Percentiles rank a stretch among this genome's conserved stretches.
Conservation (phyloP, 2,797 vertebrate genomes). For the Pyrocephalus nanus region DNA sequence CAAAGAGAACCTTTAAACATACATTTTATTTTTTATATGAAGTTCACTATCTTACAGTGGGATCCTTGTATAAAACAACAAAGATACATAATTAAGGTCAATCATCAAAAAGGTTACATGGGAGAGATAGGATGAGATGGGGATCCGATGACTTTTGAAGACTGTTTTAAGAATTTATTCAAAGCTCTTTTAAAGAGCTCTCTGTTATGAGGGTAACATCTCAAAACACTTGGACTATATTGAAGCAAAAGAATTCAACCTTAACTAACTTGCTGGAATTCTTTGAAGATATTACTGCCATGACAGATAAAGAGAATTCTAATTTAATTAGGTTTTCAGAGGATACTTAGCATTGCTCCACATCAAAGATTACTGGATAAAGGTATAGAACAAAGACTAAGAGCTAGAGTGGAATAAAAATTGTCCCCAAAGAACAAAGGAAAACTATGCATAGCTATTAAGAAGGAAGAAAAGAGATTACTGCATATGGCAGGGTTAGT, state of each 20-base stretch:
- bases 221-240: neutral
- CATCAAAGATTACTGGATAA: slow-evolving; percentile 41
- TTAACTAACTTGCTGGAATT: slow-evolving; percentile 47
- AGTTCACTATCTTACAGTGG: neutral
- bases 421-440: neutral
- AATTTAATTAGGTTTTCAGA: slow-evolving; percentile 60
- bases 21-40: neutral
- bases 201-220: neutral
- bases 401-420: neutral
- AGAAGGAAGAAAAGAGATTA: neutral
- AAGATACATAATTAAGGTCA: neutral
- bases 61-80: neutral
- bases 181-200: neutral
- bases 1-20: neutral
- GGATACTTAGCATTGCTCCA: slow-evolving; percentile 13
- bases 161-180: neutral
- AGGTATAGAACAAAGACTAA: slow-evolving; percentile 36
- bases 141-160: neutral
- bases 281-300: slow-evolving; percentile 59
- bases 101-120: neutral
- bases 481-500: neutral
- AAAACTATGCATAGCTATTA: neutral
- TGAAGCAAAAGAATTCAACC: slow-evolving; percentile 44
- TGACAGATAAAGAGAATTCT: slow-evolving; percentile 57
- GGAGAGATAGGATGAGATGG: neutral